Evolutionary conservation across 2,113 vertebrate species (phyloP).

Genomic region (Pseudopipra pipra): DNA sequence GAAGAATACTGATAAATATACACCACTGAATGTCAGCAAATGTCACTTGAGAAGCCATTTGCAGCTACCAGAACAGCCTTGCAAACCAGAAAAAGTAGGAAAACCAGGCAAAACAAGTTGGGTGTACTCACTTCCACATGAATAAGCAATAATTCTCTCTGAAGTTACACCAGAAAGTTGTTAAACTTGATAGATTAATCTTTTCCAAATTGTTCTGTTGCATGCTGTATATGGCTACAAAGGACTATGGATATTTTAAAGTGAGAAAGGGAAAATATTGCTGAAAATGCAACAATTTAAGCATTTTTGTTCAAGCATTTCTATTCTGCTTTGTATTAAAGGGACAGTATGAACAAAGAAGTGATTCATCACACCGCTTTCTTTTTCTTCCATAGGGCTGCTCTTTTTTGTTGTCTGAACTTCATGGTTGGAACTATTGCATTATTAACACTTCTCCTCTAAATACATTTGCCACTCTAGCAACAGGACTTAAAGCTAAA

Average conservation of each 20-base stretch:
- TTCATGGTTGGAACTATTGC: neutral
- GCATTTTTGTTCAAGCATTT: slow-evolving; percentile 23
- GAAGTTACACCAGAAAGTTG: slow-evolving; percentile 88
- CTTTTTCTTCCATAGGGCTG: neutral
- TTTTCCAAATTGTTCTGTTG: slow-evolving; percentile 58
- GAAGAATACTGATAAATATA: slow-evolving; percentile 96
- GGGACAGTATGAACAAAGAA: neutral
- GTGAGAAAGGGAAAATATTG: slow-evolving; percentile 5
- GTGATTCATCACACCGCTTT: neutral
- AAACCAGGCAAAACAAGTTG: slow-evolving; percentile 86
- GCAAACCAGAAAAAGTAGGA: slow-evolving; percentile 85
- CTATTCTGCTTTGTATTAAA: neutral
- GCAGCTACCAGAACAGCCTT: slow-evolving; percentile 90
- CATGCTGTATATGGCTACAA: slow-evolving; percentile 35
- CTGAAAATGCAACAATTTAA: neutral
- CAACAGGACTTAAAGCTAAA: neutral
- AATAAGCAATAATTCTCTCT: slow-evolving; percentile 94
- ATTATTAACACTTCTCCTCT: neutral
- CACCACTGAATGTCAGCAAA: slow-evolving; percentile 99
- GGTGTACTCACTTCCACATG: slow-evolving; percentile 92
- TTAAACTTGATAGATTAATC: slow-evolving; percentile 86
- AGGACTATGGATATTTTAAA: slow-evolving; percentile 24
- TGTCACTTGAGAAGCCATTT: slow-evolving; percentile 99
- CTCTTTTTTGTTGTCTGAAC: neutral
- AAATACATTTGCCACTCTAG: neutral